A percentile compares a stretch with the other conserved stretches of the same genome.
Evolutionary conservation across 2,113 vertebrate species (phyloP).

Genomic region (Hassar affinis): DNA sequence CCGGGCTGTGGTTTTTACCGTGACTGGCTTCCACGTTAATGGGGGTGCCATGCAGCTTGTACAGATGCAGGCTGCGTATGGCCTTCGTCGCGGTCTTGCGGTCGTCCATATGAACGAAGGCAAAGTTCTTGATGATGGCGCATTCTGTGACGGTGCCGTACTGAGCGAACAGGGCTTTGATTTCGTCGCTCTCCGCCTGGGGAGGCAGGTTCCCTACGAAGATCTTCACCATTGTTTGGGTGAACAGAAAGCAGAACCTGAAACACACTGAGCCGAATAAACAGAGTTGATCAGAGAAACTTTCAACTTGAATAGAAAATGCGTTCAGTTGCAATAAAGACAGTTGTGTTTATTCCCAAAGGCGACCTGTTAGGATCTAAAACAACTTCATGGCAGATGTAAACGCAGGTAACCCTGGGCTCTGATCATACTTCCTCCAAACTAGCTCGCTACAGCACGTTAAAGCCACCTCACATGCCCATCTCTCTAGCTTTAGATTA

Average conservation of each 20-base stretch:
- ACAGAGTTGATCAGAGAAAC: not conserved
- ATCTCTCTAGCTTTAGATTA: too few relatives aligned
- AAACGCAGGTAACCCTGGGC: too few relatives aligned
- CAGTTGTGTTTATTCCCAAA: too few relatives aligned
- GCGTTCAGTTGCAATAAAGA: too few relatives aligned
- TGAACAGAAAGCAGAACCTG: conserved; percentile 14
- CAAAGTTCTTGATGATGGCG: conserved; percentile 79
- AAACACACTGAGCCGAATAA: conserved; percentile 13
- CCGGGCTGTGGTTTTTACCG: conserved; percentile 70
- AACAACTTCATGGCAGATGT: too few relatives aligned
- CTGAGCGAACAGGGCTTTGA: conserved; percentile 71
- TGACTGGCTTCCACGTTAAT: conserved; percentile 79
- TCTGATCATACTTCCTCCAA: too few relatives aligned
- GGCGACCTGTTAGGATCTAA: too few relatives aligned
- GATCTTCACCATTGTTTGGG: conserved; percentile 75
- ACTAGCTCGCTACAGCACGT: too few relatives aligned
- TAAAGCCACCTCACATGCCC: too few relatives aligned
- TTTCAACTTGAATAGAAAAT: too few relatives aligned
- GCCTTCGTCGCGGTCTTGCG: conserved; percentile 76
- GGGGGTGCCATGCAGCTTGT: conserved; percentile 71
- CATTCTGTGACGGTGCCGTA: conserved; percentile 76
- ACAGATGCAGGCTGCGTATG: conserved; percentile 72
- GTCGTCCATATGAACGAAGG: conserved; percentile 81
- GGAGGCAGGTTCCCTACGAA: conserved; percentile 78
- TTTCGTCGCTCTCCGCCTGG: conserved; percentile 70